phyloP scores from a whole-genome alignment of 2,113 vertebrate species.

The Ctenomys sociabilis region DNA sequence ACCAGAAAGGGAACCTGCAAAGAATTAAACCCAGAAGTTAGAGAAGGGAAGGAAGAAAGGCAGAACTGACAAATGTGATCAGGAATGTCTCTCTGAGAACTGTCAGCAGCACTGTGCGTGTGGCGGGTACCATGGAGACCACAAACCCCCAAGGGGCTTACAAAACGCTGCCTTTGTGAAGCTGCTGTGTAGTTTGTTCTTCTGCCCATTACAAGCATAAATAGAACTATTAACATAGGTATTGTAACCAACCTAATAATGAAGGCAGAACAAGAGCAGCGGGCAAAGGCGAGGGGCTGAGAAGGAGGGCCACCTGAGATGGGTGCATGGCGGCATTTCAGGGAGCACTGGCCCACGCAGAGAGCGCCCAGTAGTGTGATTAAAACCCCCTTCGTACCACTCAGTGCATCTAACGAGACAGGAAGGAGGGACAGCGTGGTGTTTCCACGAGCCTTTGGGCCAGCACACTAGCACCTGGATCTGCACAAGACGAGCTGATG shows the following conservation, averaged over 20 bases:
- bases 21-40: not conserved
- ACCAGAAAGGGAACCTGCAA: not conserved
- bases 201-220: not conserved
- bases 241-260: not conserved
- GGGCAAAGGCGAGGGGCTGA: too few relatives aligned
- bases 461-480: not conserved
- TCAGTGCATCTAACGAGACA: not conserved
- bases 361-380: not conserved
- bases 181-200: not conserved
- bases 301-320: fast-evolving
- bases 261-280: not conserved
- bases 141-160: not conserved
- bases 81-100: not conserved
- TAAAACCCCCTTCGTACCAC: not conserved
- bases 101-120: not conserved
- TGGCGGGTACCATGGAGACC: not conserved
- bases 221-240: not conserved
- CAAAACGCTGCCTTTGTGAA: not conserved
- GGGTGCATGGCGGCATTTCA: not conserved
- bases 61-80: not conserved
- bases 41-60: not conserved
- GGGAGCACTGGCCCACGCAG: too few relatives aligned
- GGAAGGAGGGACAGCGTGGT: too few relatives aligned
- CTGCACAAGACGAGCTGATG: not conserved
- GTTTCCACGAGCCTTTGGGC: not conserved